Percentiles rank a stretch among this genome's conserved stretches.
Evolutionary conservation across 2,888 invertebrate genomes (phyloP).

Genomic region (Agrotis puta): DNA sequence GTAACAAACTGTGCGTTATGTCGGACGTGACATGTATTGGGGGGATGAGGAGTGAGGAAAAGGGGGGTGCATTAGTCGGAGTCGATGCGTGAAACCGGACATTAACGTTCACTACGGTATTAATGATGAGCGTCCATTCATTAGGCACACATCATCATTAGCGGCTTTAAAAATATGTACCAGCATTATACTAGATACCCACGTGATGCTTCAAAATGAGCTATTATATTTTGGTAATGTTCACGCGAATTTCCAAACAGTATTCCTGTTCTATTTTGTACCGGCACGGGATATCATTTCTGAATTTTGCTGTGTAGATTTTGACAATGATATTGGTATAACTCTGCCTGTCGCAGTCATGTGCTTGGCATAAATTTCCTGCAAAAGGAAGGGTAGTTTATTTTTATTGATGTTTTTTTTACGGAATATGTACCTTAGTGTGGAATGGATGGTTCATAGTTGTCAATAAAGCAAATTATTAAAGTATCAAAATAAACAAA

Average conservation of each 20-base stretch:
- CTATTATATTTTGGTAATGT: conserved; percentile 15
- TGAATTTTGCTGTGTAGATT: conserved; percentile 14
- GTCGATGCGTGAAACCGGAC: conserved; percentile 72
- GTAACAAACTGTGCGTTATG: conserved; percentile 72
- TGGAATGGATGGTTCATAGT: background rate
- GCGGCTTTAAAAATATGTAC: conserved; percentile 46
- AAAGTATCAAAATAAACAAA: too few species aligned
- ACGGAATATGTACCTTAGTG: too few species aligned
- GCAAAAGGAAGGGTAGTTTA: background rate
- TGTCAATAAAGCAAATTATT: too few species aligned
- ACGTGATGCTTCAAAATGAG: background rate
- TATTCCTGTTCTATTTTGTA: conserved; percentile 9
- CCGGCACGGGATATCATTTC: background rate
- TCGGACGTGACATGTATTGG: conserved; percentile 65
- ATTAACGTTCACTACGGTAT: conserved; percentile 61
- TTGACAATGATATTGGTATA: conserved; percentile 19
- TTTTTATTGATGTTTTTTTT: background rate
- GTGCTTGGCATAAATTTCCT: conserved; percentile 8
- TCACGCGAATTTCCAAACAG: background rate
- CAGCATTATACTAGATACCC: background rate
- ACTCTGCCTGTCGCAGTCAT: conserved; percentile 9
- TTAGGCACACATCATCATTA: conserved; percentile 58
- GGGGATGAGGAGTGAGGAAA: background rate
- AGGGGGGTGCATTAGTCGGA: conserved; percentile 67
- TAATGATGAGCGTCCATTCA: conserved; percentile 66